Percentiles rank a stretch among this genome's conserved stretches.
Evolutionary conservation across 2,113 vertebrate genomes (phyloP).

Genomic region (Pavo muticus): DNA sequence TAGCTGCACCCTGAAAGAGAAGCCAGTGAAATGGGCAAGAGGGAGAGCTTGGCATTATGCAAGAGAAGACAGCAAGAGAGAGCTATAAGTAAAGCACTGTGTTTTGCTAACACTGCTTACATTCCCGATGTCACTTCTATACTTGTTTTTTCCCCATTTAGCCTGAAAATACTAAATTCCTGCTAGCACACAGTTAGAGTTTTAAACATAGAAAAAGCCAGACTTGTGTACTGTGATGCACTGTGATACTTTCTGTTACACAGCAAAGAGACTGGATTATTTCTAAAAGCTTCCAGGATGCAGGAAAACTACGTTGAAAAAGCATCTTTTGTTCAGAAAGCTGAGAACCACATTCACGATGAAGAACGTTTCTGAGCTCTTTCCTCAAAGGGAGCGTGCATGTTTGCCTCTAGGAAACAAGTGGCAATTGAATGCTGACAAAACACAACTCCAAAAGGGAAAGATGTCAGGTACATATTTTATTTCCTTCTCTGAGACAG

Average conservation of each 20-base stretch:
- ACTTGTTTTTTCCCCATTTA: neutral
- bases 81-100: neutral
- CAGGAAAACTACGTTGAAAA: neutral
- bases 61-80: neutral
- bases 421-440: neutral
- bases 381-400: neutral
- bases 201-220: neutral
- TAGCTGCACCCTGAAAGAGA: neutral
- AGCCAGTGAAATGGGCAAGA: neutral
- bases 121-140: neutral
- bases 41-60: neutral
- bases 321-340: neutral
- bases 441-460: neutral
- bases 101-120: neutral
- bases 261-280: too few relatives aligned
- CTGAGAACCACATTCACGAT: neutral
- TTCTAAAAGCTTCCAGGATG: neutral
- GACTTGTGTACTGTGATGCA: neutral
- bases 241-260: neutral
- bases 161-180: neutral
- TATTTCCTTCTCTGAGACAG: constrained; percentile 15
- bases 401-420: constrained; percentile 11
- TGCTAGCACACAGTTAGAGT: neutral
- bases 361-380: neutral
- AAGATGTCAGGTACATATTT: neutral